Base-by-base conservation (phyloP, 37 sponge, comb jelly and placozoan species). In the Beroe ovata region DNA sequence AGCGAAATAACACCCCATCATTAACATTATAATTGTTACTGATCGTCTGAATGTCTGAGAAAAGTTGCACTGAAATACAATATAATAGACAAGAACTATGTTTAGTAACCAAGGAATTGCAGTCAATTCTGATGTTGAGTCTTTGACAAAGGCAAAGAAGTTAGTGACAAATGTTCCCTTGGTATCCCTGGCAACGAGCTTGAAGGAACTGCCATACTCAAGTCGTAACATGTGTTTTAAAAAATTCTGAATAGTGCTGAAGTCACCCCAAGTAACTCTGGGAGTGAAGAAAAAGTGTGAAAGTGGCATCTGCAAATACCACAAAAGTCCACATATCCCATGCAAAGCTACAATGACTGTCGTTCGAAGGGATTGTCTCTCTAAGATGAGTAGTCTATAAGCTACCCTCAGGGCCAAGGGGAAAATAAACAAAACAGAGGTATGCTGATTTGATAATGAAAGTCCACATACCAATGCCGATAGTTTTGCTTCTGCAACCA, bases 1-100 rank as follows among this genome's bases (percentile, higher is more conserved):
- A 36, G 84, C 84, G 22, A 77, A 77, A 40, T 77, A 77, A 42
- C 84, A 77, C 2, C 54, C 84, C 84, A 77, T 39, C 84, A 77
- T 77, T 21, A 21, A 8, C 26, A 77, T 30, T n/a, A 77, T 36
- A 39, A 38, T 35, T 14, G 19, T 42, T 35, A 77, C 54, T 0
- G 28, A 23, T 20, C 38, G 26, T 40, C 28, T 1, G 28, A 42
- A 42, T 1, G 41, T 6, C 4, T 11, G 23, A 11, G 25, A 4
- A 16, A 54, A 11, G 11, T 11, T 16, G 2, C 11, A 19, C 1
- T 77, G 39, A 1, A 21, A 42, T 6, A 36, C 26, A 25, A 42
- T 23, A 2, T 30, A 32, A 35, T 19, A 39, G 8, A 71, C 11
- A 39, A 77, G 54, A 29, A 40, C 26, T 4, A 77, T 8, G 25